These are phyloP conservation scores for Gymnosoma rotundatum DNA, from an alignment of 2,888 invertebrate genomes.

Conservation along the genomic window DNA sequence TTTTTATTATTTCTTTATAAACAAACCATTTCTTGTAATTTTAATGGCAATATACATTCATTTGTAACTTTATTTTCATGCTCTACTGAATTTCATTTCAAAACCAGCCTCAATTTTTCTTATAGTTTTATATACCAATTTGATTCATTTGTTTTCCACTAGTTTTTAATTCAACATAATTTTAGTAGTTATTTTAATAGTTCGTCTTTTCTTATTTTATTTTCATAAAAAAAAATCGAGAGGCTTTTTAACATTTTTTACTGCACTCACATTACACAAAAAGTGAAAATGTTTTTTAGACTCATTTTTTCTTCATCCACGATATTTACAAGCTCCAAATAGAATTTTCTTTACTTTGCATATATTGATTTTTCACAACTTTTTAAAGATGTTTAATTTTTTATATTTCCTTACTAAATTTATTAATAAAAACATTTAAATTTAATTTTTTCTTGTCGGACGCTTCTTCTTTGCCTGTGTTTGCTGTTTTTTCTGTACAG, in stretches of 20 bases:
- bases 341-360: slow-evolving; percentile 7
- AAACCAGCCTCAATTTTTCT: neutral
- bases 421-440: slow-evolving; percentile 74
- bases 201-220: slow-evolving; percentile 38
- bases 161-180: neutral
- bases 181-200: slow-evolving; percentile 17
- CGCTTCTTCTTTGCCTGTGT: slow-evolving; percentile 75
- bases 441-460: slow-evolving; percentile 76
- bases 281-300: slow-evolving; percentile 66
- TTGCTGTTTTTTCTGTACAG: slow-evolving; percentile 75
- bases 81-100: slow-evolving; percentile 13
- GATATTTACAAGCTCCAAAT: slow-evolving; percentile 51
- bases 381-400: slow-evolving; percentile 36
- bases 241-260: slow-evolving; percentile 64
- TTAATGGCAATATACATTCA: slow-evolving; percentile 6
- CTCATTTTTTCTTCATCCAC: slow-evolving; percentile 50
- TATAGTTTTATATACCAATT: neutral
- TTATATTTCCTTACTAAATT: slow-evolving; percentile 67
- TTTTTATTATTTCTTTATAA: slow-evolving; percentile 38
- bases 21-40: slow-evolving; percentile 25
- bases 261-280: slow-evolving; percentile 61
- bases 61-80: slow-evolving; percentile 22
- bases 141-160: neutral
- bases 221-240: slow-evolving; percentile 22
- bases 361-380: slow-evolving; percentile 68